Conservation (phyloP, 2,797 vertebrate genomes). For the Channallabes apus region DNA sequence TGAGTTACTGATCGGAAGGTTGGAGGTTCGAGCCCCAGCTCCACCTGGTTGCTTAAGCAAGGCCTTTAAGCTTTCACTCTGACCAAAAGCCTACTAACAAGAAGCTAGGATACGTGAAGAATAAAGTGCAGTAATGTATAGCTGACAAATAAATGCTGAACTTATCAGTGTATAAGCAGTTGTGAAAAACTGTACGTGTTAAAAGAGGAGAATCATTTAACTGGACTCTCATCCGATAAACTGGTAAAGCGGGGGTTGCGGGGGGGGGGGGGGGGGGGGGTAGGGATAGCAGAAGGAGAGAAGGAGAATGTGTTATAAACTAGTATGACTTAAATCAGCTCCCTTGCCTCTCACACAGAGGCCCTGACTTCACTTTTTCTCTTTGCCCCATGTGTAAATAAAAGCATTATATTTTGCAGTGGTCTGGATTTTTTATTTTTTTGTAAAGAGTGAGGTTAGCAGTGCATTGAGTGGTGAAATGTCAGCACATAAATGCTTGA, state of each 20-base stretch:
- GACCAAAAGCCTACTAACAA: too few relatives aligned
- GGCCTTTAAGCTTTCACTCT: too few relatives aligned
- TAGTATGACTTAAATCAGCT: constrained; percentile 36
- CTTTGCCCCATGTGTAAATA: constrained; percentile 54
- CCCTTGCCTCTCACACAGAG: constrained; percentile 26
- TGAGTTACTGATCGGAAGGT: too few relatives aligned
- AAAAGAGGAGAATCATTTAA: constrained; percentile 17
- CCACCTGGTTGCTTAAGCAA: too few relatives aligned
- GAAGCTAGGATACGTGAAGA: too few relatives aligned
- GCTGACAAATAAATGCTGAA: too few relatives aligned
- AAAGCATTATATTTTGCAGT: constrained; percentile 53
- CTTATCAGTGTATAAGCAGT: neutral
- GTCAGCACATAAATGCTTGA: constrained; percentile 62
- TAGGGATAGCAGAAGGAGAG: neutral
- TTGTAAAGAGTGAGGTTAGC: constrained; percentile 56
- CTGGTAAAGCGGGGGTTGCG: neutral
- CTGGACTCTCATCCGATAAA: neutral
- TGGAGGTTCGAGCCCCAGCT: too few relatives aligned
- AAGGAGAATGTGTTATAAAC: constrained; percentile 8
- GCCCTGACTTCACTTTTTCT: constrained; percentile 46
- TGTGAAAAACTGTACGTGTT: constrained; percentile 9
- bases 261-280: neutral
- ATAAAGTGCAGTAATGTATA: too few relatives aligned
- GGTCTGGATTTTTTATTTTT: constrained; percentile 10
- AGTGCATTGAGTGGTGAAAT: constrained; percentile 64